Evolutionary conservation across 2,888 invertebrate species (phyloP).

Genomic region (Apodemia duryi): DNA sequence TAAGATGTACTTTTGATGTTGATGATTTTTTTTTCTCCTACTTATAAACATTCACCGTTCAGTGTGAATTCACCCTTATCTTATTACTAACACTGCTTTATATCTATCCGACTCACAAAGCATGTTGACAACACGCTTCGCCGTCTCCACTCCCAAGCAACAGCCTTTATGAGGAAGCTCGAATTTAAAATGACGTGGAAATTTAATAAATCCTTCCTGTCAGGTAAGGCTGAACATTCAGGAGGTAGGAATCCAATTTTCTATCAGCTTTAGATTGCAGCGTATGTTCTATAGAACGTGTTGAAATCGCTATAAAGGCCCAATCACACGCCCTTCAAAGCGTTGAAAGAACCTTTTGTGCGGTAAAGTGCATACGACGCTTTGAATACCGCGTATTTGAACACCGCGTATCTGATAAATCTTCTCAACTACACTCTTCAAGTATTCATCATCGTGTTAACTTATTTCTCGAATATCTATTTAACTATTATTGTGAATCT

Average conservation of each 20-base stretch:
- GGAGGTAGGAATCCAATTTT: slow-evolving; percentile 39
- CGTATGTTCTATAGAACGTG: slow-evolving; percentile 30
- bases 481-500: not conserved
- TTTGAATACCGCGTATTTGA: not conserved
- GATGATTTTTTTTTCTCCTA: too few relatives aligned
- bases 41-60: not conserved
- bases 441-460: not conserved
- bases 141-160: not conserved
- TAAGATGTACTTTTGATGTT: too few relatives aligned
- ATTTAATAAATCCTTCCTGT: slow-evolving; percentile 33
- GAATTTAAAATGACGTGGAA: slow-evolving; percentile 29
- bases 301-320: slow-evolving; percentile 51
- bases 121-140: slow-evolving; percentile 2
- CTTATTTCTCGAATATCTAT: not conserved
- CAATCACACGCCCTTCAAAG: slow-evolving; percentile 61
- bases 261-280: slow-evolving; percentile 40
- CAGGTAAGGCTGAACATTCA: slow-evolving; percentile 34
- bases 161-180: slow-evolving; percentile 19
- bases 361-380: slow-evolving; percentile 9
- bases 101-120: slow-evolving; percentile 1
- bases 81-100: not conserved
- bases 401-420: not conserved
- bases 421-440: not conserved
- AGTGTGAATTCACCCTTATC: not conserved
- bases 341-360: slow-evolving; percentile 45